A percentile compares a stretch with the other conserved stretches of the same genome.
phyloP scores from a whole-genome alignment of 2,113 vertebrate genomes.

The Equus quagga region DNA sequence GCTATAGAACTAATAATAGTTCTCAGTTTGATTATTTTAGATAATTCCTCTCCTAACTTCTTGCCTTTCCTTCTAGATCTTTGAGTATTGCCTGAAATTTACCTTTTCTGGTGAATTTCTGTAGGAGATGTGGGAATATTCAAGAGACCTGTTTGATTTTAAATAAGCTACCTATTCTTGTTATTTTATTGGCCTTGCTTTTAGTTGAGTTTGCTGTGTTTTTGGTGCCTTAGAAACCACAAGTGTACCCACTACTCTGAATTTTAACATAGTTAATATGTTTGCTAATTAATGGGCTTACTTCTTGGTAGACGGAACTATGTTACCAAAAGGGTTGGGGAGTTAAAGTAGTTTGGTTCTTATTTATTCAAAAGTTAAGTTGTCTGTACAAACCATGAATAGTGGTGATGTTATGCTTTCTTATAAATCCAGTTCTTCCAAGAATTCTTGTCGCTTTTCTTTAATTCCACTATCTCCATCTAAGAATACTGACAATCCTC shows the following conservation, averaged over 20 bases:
- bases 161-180: background rate
- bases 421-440: background rate
- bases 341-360: background rate
- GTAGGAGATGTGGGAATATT: background rate
- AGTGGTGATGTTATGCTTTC: background rate
- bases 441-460: background rate
- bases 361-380: background rate
- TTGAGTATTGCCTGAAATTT: background rate
- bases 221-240: background rate
- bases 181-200: background rate
- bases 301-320: background rate
- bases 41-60: background rate
- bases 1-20: background rate
- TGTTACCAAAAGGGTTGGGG: background rate
- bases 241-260: background rate
- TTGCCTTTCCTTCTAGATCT: background rate
- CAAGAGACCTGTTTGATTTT: background rate
- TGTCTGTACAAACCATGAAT: background rate
- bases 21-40: background rate
- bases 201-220: background rate
- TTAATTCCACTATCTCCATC: background rate
- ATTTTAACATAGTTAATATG: background rate
- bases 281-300: background rate
- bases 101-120: constrained; percentile 15
- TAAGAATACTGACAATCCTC: background rate